phyloP scores from a whole-genome alignment of 1,140 invertebrate genomes.

The Fopius arisanus region DNA sequence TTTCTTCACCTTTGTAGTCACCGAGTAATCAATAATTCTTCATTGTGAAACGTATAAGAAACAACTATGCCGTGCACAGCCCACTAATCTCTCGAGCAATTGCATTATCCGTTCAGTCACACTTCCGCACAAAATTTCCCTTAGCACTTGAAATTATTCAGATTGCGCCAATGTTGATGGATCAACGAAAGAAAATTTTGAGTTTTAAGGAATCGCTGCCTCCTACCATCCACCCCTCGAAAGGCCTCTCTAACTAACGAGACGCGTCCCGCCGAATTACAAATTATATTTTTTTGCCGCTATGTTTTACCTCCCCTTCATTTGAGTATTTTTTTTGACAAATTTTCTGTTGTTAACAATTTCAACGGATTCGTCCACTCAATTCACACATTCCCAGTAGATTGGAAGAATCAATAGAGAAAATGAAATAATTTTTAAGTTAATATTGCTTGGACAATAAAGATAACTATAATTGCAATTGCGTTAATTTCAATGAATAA shows the following conservation, averaged over 20 bases:
- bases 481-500: conserved; percentile 2
- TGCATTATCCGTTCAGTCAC: conserved; percentile 38
- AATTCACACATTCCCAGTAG: too few relatives aligned
- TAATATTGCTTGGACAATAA: conserved; percentile 29
- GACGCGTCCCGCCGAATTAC: not conserved
- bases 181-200: not conserved
- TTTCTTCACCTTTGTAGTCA: conserved; percentile 34
- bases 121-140: conserved; percentile 17
- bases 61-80: conserved; percentile 27
- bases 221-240: not conserved
- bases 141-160: conserved; percentile 46
- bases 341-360: not conserved
- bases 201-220: not conserved
- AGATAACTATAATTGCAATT: not conserved
- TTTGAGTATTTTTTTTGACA: not conserved
- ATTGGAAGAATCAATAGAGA: not conserved
- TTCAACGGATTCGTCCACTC: not conserved
- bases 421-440: not conserved
- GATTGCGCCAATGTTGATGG: conserved; percentile 21
- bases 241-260: not conserved
- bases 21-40: conserved; percentile 34
- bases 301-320: too few relatives aligned
- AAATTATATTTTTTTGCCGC: not conserved
- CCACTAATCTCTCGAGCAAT: conserved; percentile 28
- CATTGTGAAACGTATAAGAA: conserved; percentile 36